phyloP scores from a whole-genome alignment of 2,113 vertebrate species.

The Sphyrna mokarran region DNA sequence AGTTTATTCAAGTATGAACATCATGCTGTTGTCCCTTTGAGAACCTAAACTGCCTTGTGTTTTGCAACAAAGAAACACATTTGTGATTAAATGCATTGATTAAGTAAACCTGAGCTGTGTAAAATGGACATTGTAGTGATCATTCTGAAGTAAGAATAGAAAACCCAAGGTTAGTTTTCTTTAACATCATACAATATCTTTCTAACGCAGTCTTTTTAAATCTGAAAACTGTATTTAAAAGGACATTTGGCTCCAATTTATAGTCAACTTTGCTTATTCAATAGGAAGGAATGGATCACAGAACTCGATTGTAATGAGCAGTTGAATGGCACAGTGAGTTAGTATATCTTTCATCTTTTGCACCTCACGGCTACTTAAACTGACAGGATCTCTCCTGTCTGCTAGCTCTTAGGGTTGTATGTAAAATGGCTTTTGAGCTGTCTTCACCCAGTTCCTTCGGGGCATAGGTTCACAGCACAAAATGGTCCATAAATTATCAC shows the following conservation, averaged over 20 bases:
- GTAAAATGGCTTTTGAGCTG: neutral
- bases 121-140: neutral
- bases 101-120: neutral
- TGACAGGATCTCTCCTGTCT: neutral
- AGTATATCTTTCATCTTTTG: neutral
- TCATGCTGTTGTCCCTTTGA: neutral
- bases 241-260: neutral
- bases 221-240: slow-evolving; percentile 4
- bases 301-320: neutral
- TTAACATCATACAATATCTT: neutral
- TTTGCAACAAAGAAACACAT: neutral
- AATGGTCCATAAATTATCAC: neutral
- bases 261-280: neutral
- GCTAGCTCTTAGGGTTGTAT: neutral
- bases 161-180: neutral
- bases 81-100: slow-evolving; percentile 23
- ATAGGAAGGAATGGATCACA: neutral
- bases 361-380: neutral
- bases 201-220: neutral
- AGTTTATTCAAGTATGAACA: slow-evolving; percentile 14
- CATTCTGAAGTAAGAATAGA: neutral
- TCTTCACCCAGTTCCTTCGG: neutral
- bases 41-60: slow-evolving; percentile 23
- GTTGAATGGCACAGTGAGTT: neutral
- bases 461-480: neutral